A percentile compares a stretch with the other conserved stretches of the same genome.
Conservation (phyloP, 2,113 vertebrate genomes). For the Tamias sibiricus region DNA sequence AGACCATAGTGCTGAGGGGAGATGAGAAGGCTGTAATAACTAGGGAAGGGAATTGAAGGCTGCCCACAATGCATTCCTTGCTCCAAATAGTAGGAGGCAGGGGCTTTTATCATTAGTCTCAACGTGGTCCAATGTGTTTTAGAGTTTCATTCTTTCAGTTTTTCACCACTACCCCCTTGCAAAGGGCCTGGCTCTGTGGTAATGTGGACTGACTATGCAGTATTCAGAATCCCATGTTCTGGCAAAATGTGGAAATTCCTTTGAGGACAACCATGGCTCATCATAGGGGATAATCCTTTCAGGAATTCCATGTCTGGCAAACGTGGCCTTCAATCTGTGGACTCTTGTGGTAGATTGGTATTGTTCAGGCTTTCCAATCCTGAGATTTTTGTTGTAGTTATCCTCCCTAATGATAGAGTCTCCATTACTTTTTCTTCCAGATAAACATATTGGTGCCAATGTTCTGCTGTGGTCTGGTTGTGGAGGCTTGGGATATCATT, state of each 20-base stretch:
- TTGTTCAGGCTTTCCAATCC: conserved; percentile 73
- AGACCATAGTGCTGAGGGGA: neutral
- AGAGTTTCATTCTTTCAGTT: conserved; percentile 57
- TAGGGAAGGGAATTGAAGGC: neutral
- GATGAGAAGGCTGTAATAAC: conserved; percentile 48
- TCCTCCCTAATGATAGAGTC: conserved; percentile 62
- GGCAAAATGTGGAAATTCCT: conserved; percentile 64
- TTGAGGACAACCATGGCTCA: conserved; percentile 62
- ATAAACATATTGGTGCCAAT: conserved; percentile 70
- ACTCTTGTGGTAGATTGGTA: conserved; percentile 66
- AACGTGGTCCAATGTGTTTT: conserved; percentile 43
- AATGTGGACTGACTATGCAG: neutral
- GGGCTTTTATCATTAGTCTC: neutral
- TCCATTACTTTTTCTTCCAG: conserved; percentile 72
- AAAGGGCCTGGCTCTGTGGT: conserved; percentile 45
- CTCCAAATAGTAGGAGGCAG: conserved; percentile 56
- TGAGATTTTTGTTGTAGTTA: conserved; percentile 65
- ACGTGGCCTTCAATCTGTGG: conserved; percentile 67
- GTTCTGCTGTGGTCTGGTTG: conserved; percentile 62
- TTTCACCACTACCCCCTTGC: conserved; percentile 53
- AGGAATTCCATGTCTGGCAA: conserved; percentile 74
- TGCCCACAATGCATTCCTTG: conserved; percentile 65
- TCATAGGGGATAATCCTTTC: conserved; percentile 76
- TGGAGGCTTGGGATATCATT: conserved; percentile 51
- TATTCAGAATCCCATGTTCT: conserved; percentile 71